These are phyloP conservation scores for Lordiphosa mommai DNA, from an alignment of 1,140 invertebrate species.

Conservation along the genomic window DNA sequence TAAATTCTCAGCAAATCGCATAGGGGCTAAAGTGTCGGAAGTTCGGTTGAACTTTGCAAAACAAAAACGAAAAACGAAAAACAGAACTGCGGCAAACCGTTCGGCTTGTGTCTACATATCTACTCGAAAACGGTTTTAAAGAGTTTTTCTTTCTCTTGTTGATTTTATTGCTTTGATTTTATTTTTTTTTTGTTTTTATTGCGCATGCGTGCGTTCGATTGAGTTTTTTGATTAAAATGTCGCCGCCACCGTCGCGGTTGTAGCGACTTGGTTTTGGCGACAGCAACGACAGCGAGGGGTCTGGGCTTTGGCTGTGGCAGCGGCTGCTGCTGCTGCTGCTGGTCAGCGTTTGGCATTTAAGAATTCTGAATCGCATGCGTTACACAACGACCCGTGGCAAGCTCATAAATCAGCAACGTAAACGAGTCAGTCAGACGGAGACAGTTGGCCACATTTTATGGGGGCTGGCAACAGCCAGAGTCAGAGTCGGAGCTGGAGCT, in stretches of 20 bases:
- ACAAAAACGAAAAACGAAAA: conserved; percentile 24
- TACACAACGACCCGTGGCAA: conserved; percentile 76
- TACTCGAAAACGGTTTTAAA: not conserved
- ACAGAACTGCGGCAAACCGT: conserved; percentile 32
- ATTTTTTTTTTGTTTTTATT: conserved; percentile 75
- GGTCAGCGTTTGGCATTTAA: conserved; percentile 52
- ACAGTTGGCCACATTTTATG: conserved; percentile 69
- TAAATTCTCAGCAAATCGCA: conserved; percentile 55
- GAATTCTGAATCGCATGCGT: conserved; percentile 77
- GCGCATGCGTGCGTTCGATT: conserved; percentile 79
- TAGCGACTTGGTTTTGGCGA: conserved; percentile 38
- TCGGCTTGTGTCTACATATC: conserved; percentile 7
- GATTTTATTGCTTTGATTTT: conserved; percentile 68
- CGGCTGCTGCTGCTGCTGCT: conserved; percentile 3
- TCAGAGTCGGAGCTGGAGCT: conserved; percentile 3
- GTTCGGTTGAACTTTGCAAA: conserved; percentile 44
- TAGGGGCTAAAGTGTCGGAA: conserved; percentile 56
- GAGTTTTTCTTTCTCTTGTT: conserved; percentile 21
- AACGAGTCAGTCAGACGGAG: conserved; percentile 61
- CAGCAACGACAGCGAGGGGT: conserved; percentile 32
- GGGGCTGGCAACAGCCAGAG: conserved; percentile 23
- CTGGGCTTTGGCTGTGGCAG: conserved; percentile 10
- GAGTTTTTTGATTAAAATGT: conserved; percentile 79
- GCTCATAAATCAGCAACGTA: conserved; percentile 73
- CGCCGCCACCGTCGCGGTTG: conserved; percentile 49